Evolutionary conservation across 2,888 invertebrate genomes (phyloP), one percentile per base, ranked within the genome.

Genomic region (Tinea trinotella): DNA sequence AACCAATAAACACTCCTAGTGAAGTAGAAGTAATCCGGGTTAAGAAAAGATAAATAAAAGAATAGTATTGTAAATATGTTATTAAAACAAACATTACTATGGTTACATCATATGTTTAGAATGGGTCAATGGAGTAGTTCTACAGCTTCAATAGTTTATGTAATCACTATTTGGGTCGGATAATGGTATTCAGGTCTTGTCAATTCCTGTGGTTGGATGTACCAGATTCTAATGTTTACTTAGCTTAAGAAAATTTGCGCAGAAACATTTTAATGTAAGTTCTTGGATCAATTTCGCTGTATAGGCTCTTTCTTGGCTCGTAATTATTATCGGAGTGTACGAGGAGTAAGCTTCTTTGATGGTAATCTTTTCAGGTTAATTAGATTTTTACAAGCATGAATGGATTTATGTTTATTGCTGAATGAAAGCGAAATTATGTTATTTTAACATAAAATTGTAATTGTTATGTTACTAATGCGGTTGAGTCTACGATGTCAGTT

Each of bases 51-150:
- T 19, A 46, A 46, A 46, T 17, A 46, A 46, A 19, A n/a, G 46
- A 19, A 40, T 13, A 40, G 46, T 19, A 9, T 46, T 19, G 46
- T 44, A 35, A 10, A 7, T 40, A 19, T 63, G 62, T 64, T 67
- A 60, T 64, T 61, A 59, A 62, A 67, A 61, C 63, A 66, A 64
- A 65, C 60, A 34, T 24, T 54, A 34, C 34, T 57, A 24, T 58
- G 53, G 62, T 70, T 74, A 69, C 64, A 67, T 68, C 70, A 72
- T 59, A 59, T 58, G n/a, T 64, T 64, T 59, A 62, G 63, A 69
- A 64, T 66, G 62, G 74, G 70, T 70, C 66, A 67, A 59, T 63
- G 60, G 66, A 63, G 56, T 61, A 59, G 63, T 18, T 13, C 46
- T 46, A 18, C 7, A 15, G 46, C 46, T 40, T 40, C 40, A 40